Percentiles rank a stretch among this genome's conserved stretches.
Conservation (phyloP, 2,113 vertebrate genomes). For the Galemys pyrenaicus region DNA sequence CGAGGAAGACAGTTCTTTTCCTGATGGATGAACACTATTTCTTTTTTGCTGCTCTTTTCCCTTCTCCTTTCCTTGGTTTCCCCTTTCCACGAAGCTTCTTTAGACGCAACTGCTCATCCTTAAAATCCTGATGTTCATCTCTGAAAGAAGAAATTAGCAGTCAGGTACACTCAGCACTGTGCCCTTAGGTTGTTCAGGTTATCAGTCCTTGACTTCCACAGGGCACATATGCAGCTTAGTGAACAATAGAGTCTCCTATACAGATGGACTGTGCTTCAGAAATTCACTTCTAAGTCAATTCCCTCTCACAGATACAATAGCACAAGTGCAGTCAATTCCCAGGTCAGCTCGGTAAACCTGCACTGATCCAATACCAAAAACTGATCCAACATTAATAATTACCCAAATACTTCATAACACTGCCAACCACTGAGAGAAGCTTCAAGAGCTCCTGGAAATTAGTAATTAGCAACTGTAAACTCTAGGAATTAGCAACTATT, state of each 20-base stretch:
- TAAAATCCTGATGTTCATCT: conserved; percentile 98
- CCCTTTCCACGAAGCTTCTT: conserved; percentile 96
- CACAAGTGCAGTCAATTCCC: not conserved
- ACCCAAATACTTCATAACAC: not conserved
- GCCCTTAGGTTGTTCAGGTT: not conserved
- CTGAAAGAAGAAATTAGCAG: conserved; percentile 80
- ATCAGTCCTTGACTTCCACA: not conserved
- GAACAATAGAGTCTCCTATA: not conserved
- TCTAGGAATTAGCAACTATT: not conserved
- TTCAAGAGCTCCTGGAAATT: not conserved
- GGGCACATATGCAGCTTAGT: not conserved
- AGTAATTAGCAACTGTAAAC: too few species aligned
- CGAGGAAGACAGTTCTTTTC: not conserved
- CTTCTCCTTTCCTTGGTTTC: conserved; percentile 95
- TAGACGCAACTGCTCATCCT: conserved; percentile 93
- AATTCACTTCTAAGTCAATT: not conserved
- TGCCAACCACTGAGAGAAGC: not conserved
- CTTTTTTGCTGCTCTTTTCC: conserved; percentile 93
- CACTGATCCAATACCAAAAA: not conserved
- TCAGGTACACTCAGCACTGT: not conserved
- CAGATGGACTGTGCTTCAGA: not conserved
- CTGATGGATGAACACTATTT: conserved; percentile 83
- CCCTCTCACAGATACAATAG: not conserved
- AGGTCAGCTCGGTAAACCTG: not conserved
- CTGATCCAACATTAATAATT: not conserved